phyloP scores from a whole-genome alignment of 23 tunicate genomes.

The Styela clava region DNA sequence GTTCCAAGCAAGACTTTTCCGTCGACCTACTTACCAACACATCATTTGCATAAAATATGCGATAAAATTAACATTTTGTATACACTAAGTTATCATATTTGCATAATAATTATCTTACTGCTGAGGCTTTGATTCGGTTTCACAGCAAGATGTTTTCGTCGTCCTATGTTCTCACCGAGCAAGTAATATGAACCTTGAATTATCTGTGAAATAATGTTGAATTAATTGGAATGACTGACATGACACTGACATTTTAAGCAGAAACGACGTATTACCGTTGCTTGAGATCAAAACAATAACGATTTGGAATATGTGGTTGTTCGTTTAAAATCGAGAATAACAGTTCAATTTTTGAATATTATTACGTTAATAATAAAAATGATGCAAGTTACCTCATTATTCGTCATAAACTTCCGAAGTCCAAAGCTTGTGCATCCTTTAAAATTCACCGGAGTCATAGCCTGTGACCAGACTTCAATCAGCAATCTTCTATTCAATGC shows the following conservation, averaged over 20 bases:
- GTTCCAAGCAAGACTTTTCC: background rate
- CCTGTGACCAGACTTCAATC: conserved; percentile 36
- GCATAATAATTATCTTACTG: background rate
- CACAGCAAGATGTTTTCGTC: conserved; percentile 56
- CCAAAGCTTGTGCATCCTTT: conserved; percentile 68
- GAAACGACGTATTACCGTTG: too few relatives aligned
- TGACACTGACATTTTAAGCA: too few relatives aligned
- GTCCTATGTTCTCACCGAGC: conserved; percentile 48
- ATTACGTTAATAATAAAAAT: too few relatives aligned
- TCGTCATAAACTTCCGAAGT: conserved; percentile 18
- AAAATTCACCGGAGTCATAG: conserved; percentile 4
- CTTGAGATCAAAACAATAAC: too few relatives aligned
- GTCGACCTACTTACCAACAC: background rate
- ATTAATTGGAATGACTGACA: too few relatives aligned
- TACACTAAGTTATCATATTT: background rate
- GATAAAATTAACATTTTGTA: background rate
- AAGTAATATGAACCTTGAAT: conserved; percentile 74
- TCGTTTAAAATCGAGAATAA: too few relatives aligned
- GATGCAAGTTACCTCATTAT: conserved; percentile 18
- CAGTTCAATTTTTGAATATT: too few relatives aligned
- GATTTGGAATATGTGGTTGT: too few relatives aligned
- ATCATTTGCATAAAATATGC: background rate
- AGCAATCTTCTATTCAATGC: conserved; percentile 18
- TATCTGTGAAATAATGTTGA: conserved; percentile 18
- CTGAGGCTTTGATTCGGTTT: background rate